Base-by-base conservation (phyloP, 2,797 vertebrate genomes). In the Lophius americanus region DNA sequence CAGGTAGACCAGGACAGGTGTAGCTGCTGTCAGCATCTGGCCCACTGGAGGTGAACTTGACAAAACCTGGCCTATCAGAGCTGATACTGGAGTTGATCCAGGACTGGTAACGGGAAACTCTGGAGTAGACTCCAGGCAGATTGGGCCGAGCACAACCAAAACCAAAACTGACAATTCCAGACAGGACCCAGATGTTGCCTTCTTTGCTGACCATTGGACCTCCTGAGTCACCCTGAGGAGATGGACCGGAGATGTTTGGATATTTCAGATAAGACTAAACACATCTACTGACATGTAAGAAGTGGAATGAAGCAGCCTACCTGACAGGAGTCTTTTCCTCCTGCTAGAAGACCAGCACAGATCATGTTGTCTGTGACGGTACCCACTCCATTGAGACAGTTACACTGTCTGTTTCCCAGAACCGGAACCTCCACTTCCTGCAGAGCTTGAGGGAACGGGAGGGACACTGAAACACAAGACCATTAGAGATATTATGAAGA, bases 251-350 rank as follows among this genome's bases (percentile, higher is more conserved):
- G 43, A 47, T 3, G 9, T 33, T 10, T 42, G 49, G 14, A 12
- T 7, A 52, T 11, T 13, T 43, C 10, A 23, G 0, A 9, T 38
- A 39, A 38, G 10, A 4, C 2, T 13, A 35, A 35, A 32, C 3
- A n/a, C 13, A 39, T 51, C 46, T 8, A 49, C 3, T 33, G 39
- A 52, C 39, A 39, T 38, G n/a, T 12, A 46, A 23, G 14, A 33
- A 41, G 14, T 32, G 8, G 14, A 50, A 7, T 43, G 10, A 44
- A 55, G n/a, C 50, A 37, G 13, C n/a, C 13, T 61, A 90, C 87
- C 81, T 85, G 84, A 70, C 90, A 92, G 5, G 85, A 73, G 48
- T 91, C 91, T 51, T 81, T 90, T 1, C 89, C 91, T 23, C 89
- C 88, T 43, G 42, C 55, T 56, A 81, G 37, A 59, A 90, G 64